Evolutionary conservation across 2,797 vertebrate genomes (phyloP).

Genomic region (Sciurus vulgaris): DNA sequence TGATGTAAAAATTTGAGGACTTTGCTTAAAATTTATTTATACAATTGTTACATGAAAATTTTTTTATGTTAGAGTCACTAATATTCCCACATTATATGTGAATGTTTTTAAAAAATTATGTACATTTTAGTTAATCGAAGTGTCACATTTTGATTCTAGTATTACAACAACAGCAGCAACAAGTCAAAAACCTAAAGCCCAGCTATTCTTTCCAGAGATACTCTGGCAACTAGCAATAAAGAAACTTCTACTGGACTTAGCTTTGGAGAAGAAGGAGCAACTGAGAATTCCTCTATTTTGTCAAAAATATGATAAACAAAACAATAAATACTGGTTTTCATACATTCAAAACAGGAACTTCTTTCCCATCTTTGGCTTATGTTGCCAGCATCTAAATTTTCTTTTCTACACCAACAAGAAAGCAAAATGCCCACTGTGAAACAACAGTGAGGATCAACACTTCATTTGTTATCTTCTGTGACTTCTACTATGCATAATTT

Average conservation of each 20-base stretch:
- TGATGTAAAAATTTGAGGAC: conserved; percentile 65
- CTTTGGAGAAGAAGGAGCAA: conserved; percentile 65
- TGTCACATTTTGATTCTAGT: conserved; percentile 39
- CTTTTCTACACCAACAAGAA: background rate
- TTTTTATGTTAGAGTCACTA: conserved; percentile 52
- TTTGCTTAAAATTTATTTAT: conserved; percentile 75
- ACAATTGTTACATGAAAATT: conserved; percentile 68
- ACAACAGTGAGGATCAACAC: background rate
- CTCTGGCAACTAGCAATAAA: conserved; percentile 61
- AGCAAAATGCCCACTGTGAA: background rate
- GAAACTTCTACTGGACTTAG: conserved; percentile 44
- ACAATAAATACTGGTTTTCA: conserved; percentile 15
- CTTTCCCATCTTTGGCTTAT: background rate
- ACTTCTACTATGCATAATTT: conserved; percentile 3
- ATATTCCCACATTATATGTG: background rate
- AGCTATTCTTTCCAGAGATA: conserved; percentile 45
- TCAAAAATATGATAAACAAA: conserved; percentile 48
- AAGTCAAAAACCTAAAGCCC: background rate
- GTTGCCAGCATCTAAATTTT: background rate
- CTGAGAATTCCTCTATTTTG: conserved; percentile 60
- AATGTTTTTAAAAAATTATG: conserved; percentile 14
- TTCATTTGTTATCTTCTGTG: conserved; percentile 29
- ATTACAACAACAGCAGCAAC: background rate
- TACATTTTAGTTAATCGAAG: conserved; percentile 22
- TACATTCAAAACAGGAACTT: conserved; percentile 2